phyloP scores from a whole-genome alignment of 2,888 invertebrate genomes.

The Disparrhopalites patrizii region DNA sequence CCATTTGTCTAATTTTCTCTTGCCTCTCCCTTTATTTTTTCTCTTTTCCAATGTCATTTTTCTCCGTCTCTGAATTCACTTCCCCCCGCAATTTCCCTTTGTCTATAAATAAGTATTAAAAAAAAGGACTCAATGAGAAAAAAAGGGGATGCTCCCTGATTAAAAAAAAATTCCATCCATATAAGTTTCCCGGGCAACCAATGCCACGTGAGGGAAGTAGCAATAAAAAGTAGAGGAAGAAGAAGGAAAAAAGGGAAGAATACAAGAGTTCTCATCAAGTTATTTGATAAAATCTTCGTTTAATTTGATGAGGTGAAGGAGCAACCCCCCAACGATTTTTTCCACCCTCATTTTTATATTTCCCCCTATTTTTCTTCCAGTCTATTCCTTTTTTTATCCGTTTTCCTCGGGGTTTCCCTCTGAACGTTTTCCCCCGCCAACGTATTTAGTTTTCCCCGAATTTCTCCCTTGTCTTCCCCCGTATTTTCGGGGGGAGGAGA shows the following conservation, averaged over 20 bases:
- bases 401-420: neutral
- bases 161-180: too few species aligned
- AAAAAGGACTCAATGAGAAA: too few species aligned
- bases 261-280: constrained; percentile 25
- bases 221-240: too few species aligned
- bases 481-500: neutral
- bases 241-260: constrained; percentile 6
- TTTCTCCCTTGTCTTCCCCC: neutral
- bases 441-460: neutral
- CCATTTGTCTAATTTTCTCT: neutral
- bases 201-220: too few species aligned
- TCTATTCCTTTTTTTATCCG: too few species aligned
- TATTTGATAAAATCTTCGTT: constrained; percentile 27
- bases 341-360: neutral
- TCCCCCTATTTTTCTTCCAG: neutral
- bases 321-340: constrained; percentile 3
- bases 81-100: too few species aligned
- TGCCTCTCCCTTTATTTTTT: too few species aligned
- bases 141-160: too few species aligned
- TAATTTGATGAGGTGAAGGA: constrained; percentile 24
- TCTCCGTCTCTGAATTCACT: too few species aligned
- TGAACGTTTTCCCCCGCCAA: too few species aligned
- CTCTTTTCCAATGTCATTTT: neutral
- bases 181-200: too few species aligned
- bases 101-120: too few species aligned